Percentiles rank a stretch among this genome's conserved stretches.
Conservation (phyloP, 1,140 invertebrate species). For the Lepidostoma basale region DNA sequence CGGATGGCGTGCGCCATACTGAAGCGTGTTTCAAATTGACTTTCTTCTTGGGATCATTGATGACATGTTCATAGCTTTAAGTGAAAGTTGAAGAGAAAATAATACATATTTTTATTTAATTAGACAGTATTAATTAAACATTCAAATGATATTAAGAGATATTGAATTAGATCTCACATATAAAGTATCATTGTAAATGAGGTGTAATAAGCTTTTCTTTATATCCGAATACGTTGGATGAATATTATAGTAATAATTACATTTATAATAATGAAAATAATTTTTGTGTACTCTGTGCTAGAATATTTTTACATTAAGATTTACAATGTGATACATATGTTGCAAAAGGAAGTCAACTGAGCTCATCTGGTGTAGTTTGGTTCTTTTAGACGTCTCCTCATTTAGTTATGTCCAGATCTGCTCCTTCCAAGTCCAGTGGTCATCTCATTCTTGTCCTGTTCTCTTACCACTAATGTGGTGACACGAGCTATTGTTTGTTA, state of each 20-base stretch:
- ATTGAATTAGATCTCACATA: constrained; percentile 46
- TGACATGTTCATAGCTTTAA: constrained; percentile 47
- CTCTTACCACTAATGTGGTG: too few species aligned
- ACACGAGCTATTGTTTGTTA: too few species aligned
- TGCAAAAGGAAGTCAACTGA: constrained; percentile 37
- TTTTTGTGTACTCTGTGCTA: constrained; percentile 45
- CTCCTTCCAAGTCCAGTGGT: too few species aligned
- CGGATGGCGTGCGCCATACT: not conserved
- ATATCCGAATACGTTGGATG: constrained; percentile 42
- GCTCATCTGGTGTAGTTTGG: too few species aligned
- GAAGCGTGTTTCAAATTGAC: constrained; percentile 23
- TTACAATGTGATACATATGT: constrained; percentile 47
- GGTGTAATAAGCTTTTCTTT: constrained; percentile 41
- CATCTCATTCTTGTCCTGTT: too few species aligned
- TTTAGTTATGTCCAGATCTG: too few species aligned
- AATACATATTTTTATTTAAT: constrained; percentile 45
- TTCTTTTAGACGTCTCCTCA: too few species aligned
- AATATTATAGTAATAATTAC: constrained; percentile 43
- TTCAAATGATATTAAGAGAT: constrained; percentile 48
- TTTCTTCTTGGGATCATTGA: constrained; percentile 42
- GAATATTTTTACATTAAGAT: constrained; percentile 44
- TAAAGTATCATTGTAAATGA: constrained; percentile 46
- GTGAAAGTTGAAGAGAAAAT: constrained; percentile 39
- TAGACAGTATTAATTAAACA: constrained; percentile 47
- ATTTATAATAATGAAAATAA: constrained; percentile 41